phyloP scores from a whole-genome alignment of 2,888 invertebrate genomes.

The Brachyopa scutellaris region DNA sequence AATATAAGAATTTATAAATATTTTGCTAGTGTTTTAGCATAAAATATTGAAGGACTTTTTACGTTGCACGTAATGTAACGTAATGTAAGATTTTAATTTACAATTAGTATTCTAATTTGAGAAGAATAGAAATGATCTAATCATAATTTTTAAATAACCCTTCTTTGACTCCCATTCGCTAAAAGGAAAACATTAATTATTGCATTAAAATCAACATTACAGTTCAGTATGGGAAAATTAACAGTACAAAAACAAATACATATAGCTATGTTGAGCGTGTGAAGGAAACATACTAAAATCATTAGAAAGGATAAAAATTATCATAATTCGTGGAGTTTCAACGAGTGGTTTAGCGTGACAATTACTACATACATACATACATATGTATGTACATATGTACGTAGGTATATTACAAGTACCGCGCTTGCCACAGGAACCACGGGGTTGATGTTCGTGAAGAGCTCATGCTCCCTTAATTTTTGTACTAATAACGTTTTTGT shows the following conservation, averaged over 20 bases:
- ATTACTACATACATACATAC: no score
- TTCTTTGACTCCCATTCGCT: neutral
- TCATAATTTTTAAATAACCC: neutral
- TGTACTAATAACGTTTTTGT: no score
- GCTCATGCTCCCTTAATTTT: neutral
- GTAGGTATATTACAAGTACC: no score
- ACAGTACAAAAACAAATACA: neutral
- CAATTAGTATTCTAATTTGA: neutral
- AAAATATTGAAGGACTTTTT: no score
- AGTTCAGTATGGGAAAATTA: neutral
- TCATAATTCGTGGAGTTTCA: conserved; percentile 2
- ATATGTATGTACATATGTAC: no score
- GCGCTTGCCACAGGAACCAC: neutral
- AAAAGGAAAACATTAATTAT: neutral
- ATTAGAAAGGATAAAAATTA: conserved; percentile 23
- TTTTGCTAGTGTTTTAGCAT: no score
- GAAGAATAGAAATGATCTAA: neutral
- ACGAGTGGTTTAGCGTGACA: neutral
- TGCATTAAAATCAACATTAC: neutral
- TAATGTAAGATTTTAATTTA: no score
- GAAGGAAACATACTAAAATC: conserved; percentile 9
- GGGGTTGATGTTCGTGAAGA: neutral
- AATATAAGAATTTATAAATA: no score
- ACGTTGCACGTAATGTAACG: no score
- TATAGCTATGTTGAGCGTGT: neutral